A percentile compares a stretch with the other conserved stretches of the same genome.
These are phyloP conservation scores for Drusus annulatus DNA, from an alignment of 1,140 invertebrate species.

Conservation along the genomic window DNA sequence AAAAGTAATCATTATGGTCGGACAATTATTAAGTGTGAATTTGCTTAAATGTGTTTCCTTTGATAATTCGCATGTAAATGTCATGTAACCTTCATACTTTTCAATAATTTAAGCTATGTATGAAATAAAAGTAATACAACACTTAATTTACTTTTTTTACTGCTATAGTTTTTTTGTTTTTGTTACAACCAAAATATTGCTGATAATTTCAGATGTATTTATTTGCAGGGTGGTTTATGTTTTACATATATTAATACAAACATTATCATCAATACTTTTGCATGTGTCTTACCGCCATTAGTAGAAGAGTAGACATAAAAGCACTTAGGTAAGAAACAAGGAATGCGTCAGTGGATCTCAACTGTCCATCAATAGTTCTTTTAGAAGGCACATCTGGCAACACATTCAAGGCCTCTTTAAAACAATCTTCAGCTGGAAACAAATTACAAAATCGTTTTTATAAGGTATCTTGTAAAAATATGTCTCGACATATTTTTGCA, in stretches of 20 bases:
- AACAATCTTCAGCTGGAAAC: slow-evolving; percentile 89
- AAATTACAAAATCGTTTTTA: slow-evolving; percentile 18
- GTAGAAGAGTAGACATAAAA: slow-evolving; percentile 87
- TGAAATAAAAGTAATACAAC: too few relatives aligned
- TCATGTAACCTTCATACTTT: too few relatives aligned
- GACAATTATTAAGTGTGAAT: slow-evolving; percentile 43
- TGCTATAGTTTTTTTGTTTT: too few relatives aligned
- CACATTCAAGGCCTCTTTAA: slow-evolving; percentile 88
- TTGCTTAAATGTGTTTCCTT: slow-evolving; percentile 18
- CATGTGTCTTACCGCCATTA: slow-evolving; percentile 82
- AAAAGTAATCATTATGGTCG: background rate
- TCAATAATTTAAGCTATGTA: too few relatives aligned
- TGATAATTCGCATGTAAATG: background rate
- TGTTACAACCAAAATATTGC: too few relatives aligned
- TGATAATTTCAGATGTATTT: too few relatives aligned
- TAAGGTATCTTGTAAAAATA: too few relatives aligned
- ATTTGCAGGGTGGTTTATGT: too few relatives aligned
- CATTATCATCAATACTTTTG: too few relatives aligned
- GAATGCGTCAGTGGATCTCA: slow-evolving; percentile 80
- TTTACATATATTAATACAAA: too few relatives aligned
- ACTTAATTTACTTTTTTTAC: too few relatives aligned
- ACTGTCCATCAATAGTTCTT: slow-evolving; percentile 84
- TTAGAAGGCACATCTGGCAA: slow-evolving; percentile 84
- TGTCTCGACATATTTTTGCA: too few relatives aligned
- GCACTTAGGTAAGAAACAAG: slow-evolving; percentile 81